A percentile compares a stretch with the other conserved stretches of the same genome.
These are phyloP conservation scores for Yponomeuta malinellus DNA, from an alignment of 2,888 invertebrate genomes.

Conservation along the genomic window DNA sequence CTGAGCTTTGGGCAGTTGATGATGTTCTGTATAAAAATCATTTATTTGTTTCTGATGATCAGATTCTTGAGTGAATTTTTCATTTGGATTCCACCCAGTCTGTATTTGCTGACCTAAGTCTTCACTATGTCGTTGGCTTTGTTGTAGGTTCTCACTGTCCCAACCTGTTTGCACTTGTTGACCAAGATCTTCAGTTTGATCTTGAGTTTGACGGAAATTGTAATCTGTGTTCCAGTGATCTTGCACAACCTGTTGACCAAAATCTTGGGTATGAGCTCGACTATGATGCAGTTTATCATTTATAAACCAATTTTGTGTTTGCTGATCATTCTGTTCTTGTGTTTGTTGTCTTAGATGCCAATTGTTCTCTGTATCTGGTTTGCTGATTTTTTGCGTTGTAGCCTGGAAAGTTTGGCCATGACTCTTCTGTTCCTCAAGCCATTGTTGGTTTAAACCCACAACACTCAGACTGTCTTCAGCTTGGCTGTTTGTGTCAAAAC, in stretches of 20 bases:
- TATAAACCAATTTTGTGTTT: neutral
- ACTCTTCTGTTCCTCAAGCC: slow-evolving; percentile 21
- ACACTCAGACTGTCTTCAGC: slow-evolving; percentile 16
- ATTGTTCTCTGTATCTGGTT: neutral
- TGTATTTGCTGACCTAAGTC: slow-evolving; percentile 25
- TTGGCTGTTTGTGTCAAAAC: slow-evolving; percentile 16
- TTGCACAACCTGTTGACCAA: slow-evolving; percentile 5
- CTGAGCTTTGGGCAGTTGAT: slow-evolving; percentile 11
- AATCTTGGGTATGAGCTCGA: neutral
- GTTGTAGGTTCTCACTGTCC: slow-evolving; percentile 2
- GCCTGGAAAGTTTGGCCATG: slow-evolving; percentile 15
- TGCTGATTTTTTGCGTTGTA: slow-evolving; percentile 3
- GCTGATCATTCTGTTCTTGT: neutral
- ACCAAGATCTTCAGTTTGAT: neutral
- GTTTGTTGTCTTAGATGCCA: neutral
- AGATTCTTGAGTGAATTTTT: slow-evolving; percentile 9
- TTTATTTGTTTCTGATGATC: slow-evolving; percentile 19
- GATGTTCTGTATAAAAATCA: slow-evolving; percentile 15
- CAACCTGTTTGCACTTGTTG: slow-evolving; percentile 2
- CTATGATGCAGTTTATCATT: neutral
- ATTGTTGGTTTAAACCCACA: slow-evolving; percentile 21
- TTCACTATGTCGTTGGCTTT: slow-evolving; percentile 15
- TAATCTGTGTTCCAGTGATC: neutral
- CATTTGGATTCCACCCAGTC: slow-evolving; percentile 15
- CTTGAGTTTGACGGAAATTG: neutral